phyloP scores from a whole-genome alignment of 2,797 vertebrate genomes.

The Apogon talboti region DNA sequence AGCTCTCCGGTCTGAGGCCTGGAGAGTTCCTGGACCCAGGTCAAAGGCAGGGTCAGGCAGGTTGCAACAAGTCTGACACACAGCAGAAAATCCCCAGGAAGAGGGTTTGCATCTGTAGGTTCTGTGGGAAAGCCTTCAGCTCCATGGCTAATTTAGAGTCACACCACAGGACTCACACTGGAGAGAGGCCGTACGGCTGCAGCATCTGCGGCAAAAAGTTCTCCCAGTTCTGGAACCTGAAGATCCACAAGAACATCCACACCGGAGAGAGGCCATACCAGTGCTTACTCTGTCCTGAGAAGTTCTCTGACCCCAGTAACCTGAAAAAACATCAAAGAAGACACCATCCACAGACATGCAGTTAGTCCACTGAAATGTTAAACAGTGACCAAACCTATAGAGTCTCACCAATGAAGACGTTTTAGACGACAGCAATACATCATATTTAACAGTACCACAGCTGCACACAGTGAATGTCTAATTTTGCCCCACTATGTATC shows the following conservation, averaged over 20 bases:
- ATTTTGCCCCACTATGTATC: too few relatives aligned
- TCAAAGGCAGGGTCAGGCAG: constrained; percentile 25
- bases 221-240: constrained; percentile 81
- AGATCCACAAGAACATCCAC: constrained; percentile 79
- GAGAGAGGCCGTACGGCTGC: constrained; percentile 74
- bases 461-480: too few relatives aligned
- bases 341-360: constrained; percentile 54
- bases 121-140: constrained; percentile 72
- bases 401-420: too few relatives aligned
- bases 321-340: constrained; percentile 79
- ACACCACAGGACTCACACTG: constrained; percentile 76
- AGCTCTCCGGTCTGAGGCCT: constrained; percentile 11
- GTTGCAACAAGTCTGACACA: neutral
- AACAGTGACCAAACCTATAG: too few relatives aligned
- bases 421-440: too few relatives aligned
- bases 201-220: constrained; percentile 76
- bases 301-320: constrained; percentile 79
- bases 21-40: constrained; percentile 12
- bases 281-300: constrained; percentile 68
- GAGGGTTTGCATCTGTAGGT: constrained; percentile 61
- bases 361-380: neutral
- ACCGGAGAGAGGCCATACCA: constrained; percentile 76
- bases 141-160: constrained; percentile 73
- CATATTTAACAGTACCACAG: too few relatives aligned
- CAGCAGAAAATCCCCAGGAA: constrained; percentile 47